Evolutionary conservation across 37 sponge, comb jelly and placozoan genomes (phyloP).

Genomic region (Agelas oroides): DNA sequence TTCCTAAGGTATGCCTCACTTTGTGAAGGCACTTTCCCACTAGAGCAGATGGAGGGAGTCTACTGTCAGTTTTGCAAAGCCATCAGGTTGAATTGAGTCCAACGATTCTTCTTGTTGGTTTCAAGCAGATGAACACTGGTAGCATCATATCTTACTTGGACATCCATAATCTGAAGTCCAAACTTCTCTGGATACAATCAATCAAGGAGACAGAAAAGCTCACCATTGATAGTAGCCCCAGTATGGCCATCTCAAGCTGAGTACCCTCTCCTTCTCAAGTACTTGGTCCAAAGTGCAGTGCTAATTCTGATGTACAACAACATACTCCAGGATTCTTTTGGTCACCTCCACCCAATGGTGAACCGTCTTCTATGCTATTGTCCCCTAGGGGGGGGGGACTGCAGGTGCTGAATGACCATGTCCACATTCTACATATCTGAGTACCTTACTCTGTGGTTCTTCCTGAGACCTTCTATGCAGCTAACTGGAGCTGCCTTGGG

Average conservation of each 20-base stretch:
- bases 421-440: too few species aligned
- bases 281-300: neutral
- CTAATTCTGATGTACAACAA: neutral
- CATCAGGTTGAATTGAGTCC: too few species aligned
- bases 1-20: slow-evolving; percentile 5
- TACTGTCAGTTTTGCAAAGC: too few species aligned
- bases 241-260: neutral
- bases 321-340: neutral
- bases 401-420: neutral
- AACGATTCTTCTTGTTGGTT: too few species aligned
- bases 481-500: neutral
- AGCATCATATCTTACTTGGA: too few species aligned
- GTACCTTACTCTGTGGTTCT: too few species aligned
- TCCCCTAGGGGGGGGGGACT: neutral
- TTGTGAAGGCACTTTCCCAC: slow-evolving; percentile 1
- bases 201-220: neutral
- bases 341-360: neutral
- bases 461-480: neutral
- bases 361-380: neutral
- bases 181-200: slow-evolving; percentile 12
- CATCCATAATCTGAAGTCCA: too few species aligned
- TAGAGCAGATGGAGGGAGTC: too few species aligned
- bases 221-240: slow-evolving; percentile 19
- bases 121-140: too few species aligned
- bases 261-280: neutral